These are phyloP conservation scores for Cancer borealis DNA, from an alignment of 2,888 invertebrate genomes.

Conservation along the genomic window DNA sequence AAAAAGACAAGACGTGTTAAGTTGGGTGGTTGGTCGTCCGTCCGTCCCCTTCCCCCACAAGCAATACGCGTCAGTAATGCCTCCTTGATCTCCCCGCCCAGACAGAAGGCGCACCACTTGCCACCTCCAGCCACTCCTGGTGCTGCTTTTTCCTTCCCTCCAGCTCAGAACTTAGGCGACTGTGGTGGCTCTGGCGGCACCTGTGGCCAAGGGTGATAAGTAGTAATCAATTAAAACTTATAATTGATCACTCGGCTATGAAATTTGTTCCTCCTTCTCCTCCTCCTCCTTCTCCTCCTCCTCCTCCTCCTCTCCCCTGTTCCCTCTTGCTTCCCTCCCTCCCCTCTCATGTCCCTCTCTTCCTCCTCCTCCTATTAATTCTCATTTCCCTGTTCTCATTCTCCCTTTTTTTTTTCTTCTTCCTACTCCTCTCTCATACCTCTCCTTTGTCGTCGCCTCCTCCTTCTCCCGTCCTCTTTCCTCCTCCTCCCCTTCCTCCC, in stretches of 20 bases:
- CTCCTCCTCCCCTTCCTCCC: background rate
- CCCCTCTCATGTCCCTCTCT: background rate
- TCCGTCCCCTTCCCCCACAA: background rate
- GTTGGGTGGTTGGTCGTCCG: background rate
- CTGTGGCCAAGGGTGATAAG: slow-evolving; percentile 29
- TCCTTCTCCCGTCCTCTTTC: background rate
- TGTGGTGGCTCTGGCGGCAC: slow-evolving; percentile 10
- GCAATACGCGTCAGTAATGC: background rate
- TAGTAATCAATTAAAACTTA: slow-evolving; percentile 34
- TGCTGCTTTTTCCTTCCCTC: background rate
- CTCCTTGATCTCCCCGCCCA: background rate
- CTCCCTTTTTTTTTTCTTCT: background rate
- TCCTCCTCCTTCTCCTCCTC: background rate
- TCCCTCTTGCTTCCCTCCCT: background rate
- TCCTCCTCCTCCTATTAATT: background rate
- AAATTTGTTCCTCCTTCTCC: slow-evolving; percentile 24
- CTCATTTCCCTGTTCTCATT: background rate
- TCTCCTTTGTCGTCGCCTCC: background rate
- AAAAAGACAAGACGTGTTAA: background rate
- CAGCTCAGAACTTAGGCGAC: background rate
- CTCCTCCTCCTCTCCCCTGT: background rate
- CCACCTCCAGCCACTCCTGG: background rate
- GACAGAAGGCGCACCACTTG: background rate
- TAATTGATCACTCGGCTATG: slow-evolving; percentile 40
- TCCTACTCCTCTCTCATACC: background rate